Evolutionary conservation across 2,113 vertebrate genomes (phyloP).

Genomic region (Aspiorhynchus laticeps): DNA sequence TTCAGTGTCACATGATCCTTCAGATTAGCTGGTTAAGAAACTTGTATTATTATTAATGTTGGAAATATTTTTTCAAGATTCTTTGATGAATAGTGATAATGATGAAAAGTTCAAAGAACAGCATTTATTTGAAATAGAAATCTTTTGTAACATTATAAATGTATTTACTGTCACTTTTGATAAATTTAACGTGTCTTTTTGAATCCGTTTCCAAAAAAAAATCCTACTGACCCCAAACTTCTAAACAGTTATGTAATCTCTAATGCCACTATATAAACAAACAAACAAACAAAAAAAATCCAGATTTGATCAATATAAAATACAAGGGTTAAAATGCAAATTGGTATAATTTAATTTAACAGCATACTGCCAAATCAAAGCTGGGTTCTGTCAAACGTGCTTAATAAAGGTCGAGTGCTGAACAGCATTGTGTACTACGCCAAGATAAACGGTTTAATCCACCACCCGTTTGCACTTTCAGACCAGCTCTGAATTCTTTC

Average conservation of each 20-base stretch:
- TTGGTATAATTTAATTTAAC: constrained; percentile 25
- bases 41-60: background rate
- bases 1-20: background rate
- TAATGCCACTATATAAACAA: background rate
- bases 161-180: background rate
- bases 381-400: constrained; percentile 57
- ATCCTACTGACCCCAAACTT: background rate
- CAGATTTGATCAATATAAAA: background rate
- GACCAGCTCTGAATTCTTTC: constrained; percentile 77
- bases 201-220: background rate
- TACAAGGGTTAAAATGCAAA: background rate
- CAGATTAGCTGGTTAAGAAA: background rate
- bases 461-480: constrained; percentile 78
- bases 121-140: background rate
- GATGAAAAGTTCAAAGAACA: background rate
- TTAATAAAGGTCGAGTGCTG: constrained; percentile 81
- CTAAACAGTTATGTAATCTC: background rate
- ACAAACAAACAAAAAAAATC: background rate
- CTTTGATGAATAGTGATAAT: background rate
- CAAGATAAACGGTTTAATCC: constrained; percentile 87
- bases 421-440: constrained; percentile 73
- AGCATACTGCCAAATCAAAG: constrained; percentile 12
- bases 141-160: background rate
- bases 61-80: background rate
- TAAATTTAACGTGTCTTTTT: background rate